These are phyloP conservation scores for Trichechus manatus DNA, from an alignment of 2,113 vertebrate genomes.

Conservation along the genomic window DNA sequence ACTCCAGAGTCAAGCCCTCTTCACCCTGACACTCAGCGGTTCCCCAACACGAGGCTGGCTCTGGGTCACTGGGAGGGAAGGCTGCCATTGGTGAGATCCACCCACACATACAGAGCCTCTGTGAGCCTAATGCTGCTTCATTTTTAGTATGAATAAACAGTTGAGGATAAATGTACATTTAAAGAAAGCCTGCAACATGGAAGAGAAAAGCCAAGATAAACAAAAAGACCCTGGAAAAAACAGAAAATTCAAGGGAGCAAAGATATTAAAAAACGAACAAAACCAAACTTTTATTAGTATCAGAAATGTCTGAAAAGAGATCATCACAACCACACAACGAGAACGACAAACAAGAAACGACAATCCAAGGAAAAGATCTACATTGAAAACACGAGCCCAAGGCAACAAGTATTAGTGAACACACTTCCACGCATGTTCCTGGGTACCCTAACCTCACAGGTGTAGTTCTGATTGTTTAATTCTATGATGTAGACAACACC, in stretches of 20 bases:
- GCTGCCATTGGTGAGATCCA: neutral
- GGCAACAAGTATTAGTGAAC: neutral
- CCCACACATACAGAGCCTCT: neutral
- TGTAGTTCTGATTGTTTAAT: neutral
- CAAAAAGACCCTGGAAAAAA: neutral
- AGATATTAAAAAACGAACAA: neutral
- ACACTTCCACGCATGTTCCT: accelerated
- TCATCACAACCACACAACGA: neutral
- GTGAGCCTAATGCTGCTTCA: neutral
- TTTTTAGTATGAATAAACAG: neutral
- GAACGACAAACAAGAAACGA: neutral
- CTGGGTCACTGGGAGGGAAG: neutral
- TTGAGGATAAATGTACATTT: neutral
- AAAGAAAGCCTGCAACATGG: neutral
- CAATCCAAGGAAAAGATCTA: neutral
- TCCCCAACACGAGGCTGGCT: neutral
- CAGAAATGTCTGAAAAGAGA: neutral
- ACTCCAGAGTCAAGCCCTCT: neutral
- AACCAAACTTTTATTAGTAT: neutral
- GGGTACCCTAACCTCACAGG: neutral
- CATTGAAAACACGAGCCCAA: neutral
- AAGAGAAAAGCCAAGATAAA: neutral
- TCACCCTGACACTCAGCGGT: neutral
- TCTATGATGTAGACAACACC: neutral
- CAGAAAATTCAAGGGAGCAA: neutral